Conservation (phyloP, 2,888 invertebrate genomes). For the Lasioglossum vierecki region DNA sequence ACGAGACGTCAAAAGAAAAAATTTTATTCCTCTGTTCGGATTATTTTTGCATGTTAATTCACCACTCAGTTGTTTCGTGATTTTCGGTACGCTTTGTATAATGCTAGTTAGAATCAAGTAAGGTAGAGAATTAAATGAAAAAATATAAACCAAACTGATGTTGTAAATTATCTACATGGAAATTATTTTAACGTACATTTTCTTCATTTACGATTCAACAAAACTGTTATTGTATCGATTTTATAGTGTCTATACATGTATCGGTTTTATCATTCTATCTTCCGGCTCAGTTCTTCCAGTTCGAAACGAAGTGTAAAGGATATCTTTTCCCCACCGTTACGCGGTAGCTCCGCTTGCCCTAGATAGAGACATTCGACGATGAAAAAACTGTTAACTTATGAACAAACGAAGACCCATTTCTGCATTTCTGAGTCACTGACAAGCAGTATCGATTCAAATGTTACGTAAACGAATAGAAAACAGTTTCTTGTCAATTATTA, state of each 20-base stretch:
- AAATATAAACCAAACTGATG: background rate
- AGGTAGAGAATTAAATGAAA: background rate
- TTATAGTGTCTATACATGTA: background rate
- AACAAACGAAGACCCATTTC: background rate
- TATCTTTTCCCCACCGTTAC: background rate
- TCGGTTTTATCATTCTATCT: conserved; percentile 4
- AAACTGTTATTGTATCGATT: conserved; percentile 5
- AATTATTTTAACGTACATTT: background rate
- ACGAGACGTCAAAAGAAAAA: too few relatives aligned
- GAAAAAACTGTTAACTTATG: conserved; percentile 1
- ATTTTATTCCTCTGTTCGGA: too few relatives aligned
- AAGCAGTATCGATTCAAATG: background rate
- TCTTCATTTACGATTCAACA: background rate
- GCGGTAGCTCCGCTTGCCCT: background rate
- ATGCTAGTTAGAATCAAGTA: background rate
- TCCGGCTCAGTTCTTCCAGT: conserved; percentile 4
- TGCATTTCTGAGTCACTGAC: background rate
- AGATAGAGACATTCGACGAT: background rate
- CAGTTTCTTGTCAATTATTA: background rate
- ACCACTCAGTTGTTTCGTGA: background rate
- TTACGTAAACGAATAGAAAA: background rate
- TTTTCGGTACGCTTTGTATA: background rate
- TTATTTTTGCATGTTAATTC: background rate
- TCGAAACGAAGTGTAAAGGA: background rate
- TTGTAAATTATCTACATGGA: background rate